phyloP scores from a whole-genome alignment of 2,888 invertebrate species.

The Kuschelorhynchus macadamiae region DNA sequence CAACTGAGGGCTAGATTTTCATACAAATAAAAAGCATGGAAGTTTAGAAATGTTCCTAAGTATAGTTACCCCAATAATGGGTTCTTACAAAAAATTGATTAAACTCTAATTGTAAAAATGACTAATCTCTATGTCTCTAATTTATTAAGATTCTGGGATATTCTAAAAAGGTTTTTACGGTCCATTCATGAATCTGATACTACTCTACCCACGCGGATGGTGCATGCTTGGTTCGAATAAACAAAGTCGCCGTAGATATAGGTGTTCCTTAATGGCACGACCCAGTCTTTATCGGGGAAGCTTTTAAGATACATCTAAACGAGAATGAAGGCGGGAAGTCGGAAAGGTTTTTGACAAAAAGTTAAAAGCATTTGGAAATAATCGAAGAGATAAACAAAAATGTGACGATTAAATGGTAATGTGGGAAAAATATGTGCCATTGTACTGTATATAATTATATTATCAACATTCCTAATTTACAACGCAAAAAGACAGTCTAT shows the following conservation, averaged over 20 bases:
- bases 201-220: slow-evolving; percentile 21
- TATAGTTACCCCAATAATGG: too few relatives aligned
- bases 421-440: slow-evolving; percentile 3
- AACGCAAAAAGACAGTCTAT: too few relatives aligned
- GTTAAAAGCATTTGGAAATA: slow-evolving; percentile 41
- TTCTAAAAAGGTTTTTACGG: too few relatives aligned
- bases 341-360: slow-evolving; percentile 33
- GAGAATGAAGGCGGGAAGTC: slow-evolving; percentile 10
- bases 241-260: slow-evolving; percentile 26
- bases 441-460: not conserved
- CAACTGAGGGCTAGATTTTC: too few relatives aligned
- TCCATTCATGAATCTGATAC: slow-evolving; percentile 24
- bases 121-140: too few relatives aligned
- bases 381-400: slow-evolving; percentile 28
- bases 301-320: slow-evolving; percentile 38
- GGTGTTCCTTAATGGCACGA: slow-evolving; percentile 34
- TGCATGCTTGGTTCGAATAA: slow-evolving; percentile 15
- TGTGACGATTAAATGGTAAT: slow-evolving; percentile 14
- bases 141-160: too few relatives aligned
- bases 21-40: too few relatives aligned
- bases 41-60: too few relatives aligned
- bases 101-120: too few relatives aligned
- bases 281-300: slow-evolving; percentile 33
- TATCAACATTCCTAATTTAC: too few relatives aligned
- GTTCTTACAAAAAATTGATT: too few relatives aligned